phyloP scores from a whole-genome alignment of 2,888 invertebrate genomes.

The Caenorhabditis panamensis region DNA sequence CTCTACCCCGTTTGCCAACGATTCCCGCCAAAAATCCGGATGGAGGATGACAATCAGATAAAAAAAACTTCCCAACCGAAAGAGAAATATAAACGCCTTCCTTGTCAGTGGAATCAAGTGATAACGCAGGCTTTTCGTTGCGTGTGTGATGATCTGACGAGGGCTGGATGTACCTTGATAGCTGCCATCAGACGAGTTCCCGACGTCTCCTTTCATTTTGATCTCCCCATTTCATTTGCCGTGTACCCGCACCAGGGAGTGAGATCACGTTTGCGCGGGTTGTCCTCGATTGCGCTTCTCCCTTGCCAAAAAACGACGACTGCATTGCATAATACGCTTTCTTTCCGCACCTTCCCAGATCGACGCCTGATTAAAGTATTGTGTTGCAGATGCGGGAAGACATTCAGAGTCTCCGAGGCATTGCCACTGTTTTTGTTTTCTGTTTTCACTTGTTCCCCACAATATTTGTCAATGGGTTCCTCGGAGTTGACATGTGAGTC shows the following conservation, averaged over 20 bases:
- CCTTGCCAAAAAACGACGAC: neutral
- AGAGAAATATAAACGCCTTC: neutral
- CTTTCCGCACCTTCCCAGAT: neutral
- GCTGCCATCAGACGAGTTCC: constrained; percentile 8
- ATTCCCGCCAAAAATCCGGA: constrained; percentile 1
- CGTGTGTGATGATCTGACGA: constrained; percentile 12
- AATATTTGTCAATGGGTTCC: constrained; percentile 56
- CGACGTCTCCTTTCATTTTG: constrained; percentile 7
- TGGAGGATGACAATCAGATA: neutral
- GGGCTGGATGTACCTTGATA: constrained; percentile 13
- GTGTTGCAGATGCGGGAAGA: constrained; percentile 36
- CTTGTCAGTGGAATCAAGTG: constrained; percentile 1
- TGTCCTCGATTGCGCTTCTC: neutral
- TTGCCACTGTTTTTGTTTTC: constrained; percentile 46
- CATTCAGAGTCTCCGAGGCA: constrained; percentile 49
- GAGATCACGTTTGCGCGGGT: neutral
- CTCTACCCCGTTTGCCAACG: neutral
- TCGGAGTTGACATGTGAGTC: constrained; percentile 58
- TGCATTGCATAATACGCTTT: neutral
- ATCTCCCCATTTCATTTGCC: neutral
- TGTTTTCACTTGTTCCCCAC: constrained; percentile 46
- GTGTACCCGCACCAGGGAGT: neutral
- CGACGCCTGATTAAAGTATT: neutral
- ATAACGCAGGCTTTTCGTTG: neutral
- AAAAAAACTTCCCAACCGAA: neutral